Conservation (phyloP, 2,888 invertebrate genomes). For the Acanthosepion esculentum region DNA sequence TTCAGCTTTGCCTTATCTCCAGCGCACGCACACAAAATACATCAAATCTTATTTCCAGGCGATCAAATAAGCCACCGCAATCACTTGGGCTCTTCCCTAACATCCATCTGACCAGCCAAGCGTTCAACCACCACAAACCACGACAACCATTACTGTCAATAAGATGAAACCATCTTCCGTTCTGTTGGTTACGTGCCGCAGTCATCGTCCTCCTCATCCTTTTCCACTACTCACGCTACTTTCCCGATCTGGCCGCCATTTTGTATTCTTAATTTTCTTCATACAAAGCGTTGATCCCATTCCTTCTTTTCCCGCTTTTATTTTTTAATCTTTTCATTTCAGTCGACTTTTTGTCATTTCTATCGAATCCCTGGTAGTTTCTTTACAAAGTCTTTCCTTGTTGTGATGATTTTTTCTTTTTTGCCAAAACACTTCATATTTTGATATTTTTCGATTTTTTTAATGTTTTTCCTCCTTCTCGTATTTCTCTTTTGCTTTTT, state of each 20-base stretch:
- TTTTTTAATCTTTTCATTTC: neutral
- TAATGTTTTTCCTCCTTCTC: no score
- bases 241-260: neutral
- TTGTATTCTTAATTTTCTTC: constrained; percentile 33
- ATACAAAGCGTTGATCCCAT: neutral
- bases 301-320: neutral
- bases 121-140: constrained; percentile 33
- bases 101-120: constrained; percentile 33
- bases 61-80: constrained; percentile 22
- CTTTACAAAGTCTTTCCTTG: neutral
- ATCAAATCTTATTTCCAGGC: constrained; percentile 33
- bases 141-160: constrained; percentile 33
- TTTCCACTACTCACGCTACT: neutral
- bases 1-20: neutral
- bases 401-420: no score
- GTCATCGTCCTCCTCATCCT: neutral
- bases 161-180: constrained; percentile 33
- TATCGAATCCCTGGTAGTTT: neutral
- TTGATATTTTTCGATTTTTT: no score
- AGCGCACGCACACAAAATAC: constrained; percentile 33
- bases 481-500: neutral
- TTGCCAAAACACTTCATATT: no score
- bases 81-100: constrained; percentile 33
- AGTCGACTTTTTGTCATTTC: constrained; percentile 17
- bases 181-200: neutral